Conservation (phyloP, 2,113 vertebrate genomes). For the Pluvialis apricaria region DNA sequence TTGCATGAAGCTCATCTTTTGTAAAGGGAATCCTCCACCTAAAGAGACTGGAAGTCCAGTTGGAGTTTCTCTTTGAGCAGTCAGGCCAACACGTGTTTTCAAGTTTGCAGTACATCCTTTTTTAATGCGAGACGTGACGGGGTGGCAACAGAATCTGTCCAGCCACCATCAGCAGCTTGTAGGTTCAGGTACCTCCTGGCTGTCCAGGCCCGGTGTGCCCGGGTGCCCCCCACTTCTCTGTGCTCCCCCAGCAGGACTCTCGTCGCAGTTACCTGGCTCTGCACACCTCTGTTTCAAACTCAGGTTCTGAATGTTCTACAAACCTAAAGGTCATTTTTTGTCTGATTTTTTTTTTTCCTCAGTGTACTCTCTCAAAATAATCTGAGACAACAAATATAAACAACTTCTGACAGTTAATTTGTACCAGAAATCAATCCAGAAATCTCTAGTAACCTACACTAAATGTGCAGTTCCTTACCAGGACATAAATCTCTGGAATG, state of each 20-base stretch:
- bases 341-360: background rate
- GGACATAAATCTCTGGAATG: background rate
- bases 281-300: background rate
- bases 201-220: rapidly evolving
- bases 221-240: background rate
- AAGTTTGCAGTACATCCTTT: background rate
- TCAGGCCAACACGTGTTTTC: background rate
- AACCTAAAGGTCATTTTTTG: background rate
- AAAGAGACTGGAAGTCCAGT: background rate
- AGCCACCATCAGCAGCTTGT: background rate
- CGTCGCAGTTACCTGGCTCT: too few species aligned
- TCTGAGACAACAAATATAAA: background rate
- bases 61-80: background rate
- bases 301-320: background rate
- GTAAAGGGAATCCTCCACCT: background rate
- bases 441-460: background rate
- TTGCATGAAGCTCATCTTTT: background rate
- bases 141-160: background rate
- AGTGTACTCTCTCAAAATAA: background rate
- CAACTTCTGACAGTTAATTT: background rate
- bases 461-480: background rate
- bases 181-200: background rate
- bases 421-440: background rate
- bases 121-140: background rate
- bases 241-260: background rate